These are phyloP conservation scores for Oxyruncus cristatus DNA, from an alignment of 2,113 vertebrate species.

Conservation along the genomic window DNA sequence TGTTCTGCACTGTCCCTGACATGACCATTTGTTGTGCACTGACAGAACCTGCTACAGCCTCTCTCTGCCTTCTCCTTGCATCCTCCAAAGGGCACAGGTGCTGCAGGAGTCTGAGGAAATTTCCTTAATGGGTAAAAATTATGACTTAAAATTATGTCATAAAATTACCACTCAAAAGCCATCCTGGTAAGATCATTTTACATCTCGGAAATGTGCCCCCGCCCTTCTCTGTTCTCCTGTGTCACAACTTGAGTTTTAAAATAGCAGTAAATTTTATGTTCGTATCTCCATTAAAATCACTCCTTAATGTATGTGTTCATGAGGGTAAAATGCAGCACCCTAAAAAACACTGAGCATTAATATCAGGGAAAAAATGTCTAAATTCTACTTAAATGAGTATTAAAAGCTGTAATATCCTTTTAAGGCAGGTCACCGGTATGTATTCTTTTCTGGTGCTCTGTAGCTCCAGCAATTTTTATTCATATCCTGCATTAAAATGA, in stretches of 20 bases:
- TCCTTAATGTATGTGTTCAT: neutral
- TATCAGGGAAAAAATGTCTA: neutral
- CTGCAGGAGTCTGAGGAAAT: neutral
- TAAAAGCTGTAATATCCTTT: neutral
- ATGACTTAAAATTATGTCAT: neutral
- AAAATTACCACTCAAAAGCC: neutral
- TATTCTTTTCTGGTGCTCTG: neutral
- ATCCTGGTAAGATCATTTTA: neutral
- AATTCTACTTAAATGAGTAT: neutral
- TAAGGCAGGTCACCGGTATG: neutral
- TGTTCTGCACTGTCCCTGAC: neutral
- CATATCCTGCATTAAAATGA: neutral
- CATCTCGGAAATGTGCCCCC: neutral
- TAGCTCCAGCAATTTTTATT: neutral
- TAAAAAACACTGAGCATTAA: neutral
- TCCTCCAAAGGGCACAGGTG: neutral
- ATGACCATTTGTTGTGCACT: neutral
- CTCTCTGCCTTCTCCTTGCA: neutral
- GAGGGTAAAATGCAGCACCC: neutral
- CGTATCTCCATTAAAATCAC: neutral
- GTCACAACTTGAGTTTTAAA: slow-evolving; percentile 3
- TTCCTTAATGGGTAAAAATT: neutral
- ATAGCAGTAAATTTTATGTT: neutral
- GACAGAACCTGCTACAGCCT: neutral
- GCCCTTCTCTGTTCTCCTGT: neutral